Base-by-base conservation (phyloP, 2,797 vertebrate genomes). In the Clangula hyemalis region DNA sequence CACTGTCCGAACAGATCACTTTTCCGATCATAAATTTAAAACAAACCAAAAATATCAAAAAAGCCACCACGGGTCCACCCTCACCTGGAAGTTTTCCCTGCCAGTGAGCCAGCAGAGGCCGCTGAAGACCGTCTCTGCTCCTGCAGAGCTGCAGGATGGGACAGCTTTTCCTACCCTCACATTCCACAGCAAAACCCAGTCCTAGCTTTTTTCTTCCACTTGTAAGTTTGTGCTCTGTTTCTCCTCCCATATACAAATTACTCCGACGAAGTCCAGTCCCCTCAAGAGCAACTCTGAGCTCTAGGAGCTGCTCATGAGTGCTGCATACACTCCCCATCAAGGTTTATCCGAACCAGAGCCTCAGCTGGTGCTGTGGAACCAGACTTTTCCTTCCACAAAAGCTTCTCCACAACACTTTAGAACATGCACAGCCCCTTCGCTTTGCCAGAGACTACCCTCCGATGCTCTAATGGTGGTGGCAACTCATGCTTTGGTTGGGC, bases 401-500 rank as follows among this genome's bases (percentile, higher is more conserved):
- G 19, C 17, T 57, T 78, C 54, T 71, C 51, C 20, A 4, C 2
- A 5, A 28, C 5, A 7, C 34, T 41, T 58, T 5, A 25, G 1
- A 81, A 58, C 19, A 61, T 27, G 45, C 12, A 58, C 41, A 43
- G 4, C 13, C 28, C 19, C 28, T 68, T 49, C 8, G 32, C 64
- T 87, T 41, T 75, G 58, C 41, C 53, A 36, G 51, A 73, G 14
- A 7, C 25, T 20, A 27, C 5, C 30, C 56, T 58, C 60, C 79
- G 1, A 58, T 57, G 68, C 43, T 22, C 47, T 71, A 43, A 6
- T 6, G 28, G 62, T 14, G 13, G 36, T 14, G 12, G 27, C 47
- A 79, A 79, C 0, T 0, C 5, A 36, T 1, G 62, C 69, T 65
- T 38, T 18, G 12, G 12, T 4, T 16, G 8, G 11, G n/a, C 30